Percentiles rank a stretch among this genome's conserved stretches.
These are phyloP conservation scores for Malacosoma neustria DNA, from an alignment of 2,888 invertebrate species.

Conservation along the genomic window DNA sequence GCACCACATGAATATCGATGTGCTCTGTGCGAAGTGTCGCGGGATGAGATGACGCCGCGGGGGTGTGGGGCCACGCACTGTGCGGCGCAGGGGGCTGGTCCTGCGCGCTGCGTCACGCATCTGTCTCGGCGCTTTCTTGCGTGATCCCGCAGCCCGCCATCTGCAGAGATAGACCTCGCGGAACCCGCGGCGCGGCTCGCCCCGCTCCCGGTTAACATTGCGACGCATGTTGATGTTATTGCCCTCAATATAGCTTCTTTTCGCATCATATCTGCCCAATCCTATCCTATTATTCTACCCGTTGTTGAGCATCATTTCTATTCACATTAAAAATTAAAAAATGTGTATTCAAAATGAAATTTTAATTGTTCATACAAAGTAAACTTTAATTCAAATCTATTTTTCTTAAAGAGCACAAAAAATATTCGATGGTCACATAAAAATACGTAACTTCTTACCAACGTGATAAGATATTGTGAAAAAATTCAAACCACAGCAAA, in stretches of 20 bases:
- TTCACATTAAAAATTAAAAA: neutral
- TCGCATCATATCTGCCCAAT: slow-evolving; percentile 8
- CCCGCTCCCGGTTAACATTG: slow-evolving; percentile 26
- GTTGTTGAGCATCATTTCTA: neutral
- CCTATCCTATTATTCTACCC: neutral
- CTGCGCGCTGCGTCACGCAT: slow-evolving; percentile 74
- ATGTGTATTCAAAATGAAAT: neutral
- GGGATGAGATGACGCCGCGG: slow-evolving; percentile 21
- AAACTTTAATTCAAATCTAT: too few relatives aligned
- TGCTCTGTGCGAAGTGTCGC: slow-evolving; percentile 48
- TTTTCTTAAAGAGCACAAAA: too few relatives aligned
- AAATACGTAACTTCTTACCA: too few relatives aligned
- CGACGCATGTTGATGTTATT: slow-evolving; percentile 41
- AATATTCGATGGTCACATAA: too few relatives aligned
- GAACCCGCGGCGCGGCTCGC: slow-evolving; percentile 18
- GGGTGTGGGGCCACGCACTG: slow-evolving; percentile 39
- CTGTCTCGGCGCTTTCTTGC: slow-evolving; percentile 59
- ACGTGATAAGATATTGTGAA: too few relatives aligned
- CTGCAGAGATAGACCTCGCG: slow-evolving; percentile 44
- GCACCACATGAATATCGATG: slow-evolving; percentile 67
- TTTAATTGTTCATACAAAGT: too few relatives aligned
- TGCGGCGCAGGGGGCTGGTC: slow-evolving; percentile 47
- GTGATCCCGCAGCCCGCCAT: slow-evolving; percentile 58
- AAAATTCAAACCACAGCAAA: too few relatives aligned
- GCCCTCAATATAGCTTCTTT: slow-evolving; percentile 25